Conservation (phyloP, 2,888 invertebrate species). For the Coelogynopora nodosa region DNA sequence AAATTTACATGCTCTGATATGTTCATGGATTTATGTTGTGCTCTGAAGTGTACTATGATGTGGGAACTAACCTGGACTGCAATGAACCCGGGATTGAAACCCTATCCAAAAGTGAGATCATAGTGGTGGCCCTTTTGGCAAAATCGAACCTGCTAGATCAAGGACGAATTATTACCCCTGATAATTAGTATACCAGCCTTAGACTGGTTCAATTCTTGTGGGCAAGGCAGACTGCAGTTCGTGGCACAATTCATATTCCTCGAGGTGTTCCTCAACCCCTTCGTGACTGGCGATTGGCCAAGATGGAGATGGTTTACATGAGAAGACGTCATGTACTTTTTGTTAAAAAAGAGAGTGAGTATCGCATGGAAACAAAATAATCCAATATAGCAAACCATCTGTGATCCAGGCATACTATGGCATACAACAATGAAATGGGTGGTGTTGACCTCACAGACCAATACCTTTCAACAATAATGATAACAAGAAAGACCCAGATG, state of each 20-base stretch:
- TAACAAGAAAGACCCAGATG: no score
- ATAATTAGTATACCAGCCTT: neutral
- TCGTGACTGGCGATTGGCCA: neutral
- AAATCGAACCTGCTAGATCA: neutral
- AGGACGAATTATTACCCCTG: neutral
- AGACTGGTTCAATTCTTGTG: neutral
- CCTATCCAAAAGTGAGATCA: neutral
- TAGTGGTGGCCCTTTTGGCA: neutral
- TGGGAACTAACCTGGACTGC: neutral
- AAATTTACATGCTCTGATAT: constrained; percentile 1
- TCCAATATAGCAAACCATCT: neutral
- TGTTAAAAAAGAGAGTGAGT: no score
- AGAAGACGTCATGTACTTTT: neutral
- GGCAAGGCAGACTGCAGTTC: neutral
- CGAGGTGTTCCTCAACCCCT: constrained; percentile 7
- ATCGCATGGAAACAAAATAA: neutral
- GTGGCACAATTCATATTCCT: neutral
- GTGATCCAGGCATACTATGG: neutral
- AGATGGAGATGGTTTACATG: constrained; percentile 4
- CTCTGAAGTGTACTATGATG: neutral
- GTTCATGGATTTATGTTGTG: neutral
- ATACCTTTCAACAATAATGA: neutral
- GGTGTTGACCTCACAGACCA: neutral
- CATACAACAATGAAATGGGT: neutral
- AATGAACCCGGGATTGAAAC: neutral